Conservation (phyloP, 1,140 invertebrate species). For the Papilio polytes region DNA sequence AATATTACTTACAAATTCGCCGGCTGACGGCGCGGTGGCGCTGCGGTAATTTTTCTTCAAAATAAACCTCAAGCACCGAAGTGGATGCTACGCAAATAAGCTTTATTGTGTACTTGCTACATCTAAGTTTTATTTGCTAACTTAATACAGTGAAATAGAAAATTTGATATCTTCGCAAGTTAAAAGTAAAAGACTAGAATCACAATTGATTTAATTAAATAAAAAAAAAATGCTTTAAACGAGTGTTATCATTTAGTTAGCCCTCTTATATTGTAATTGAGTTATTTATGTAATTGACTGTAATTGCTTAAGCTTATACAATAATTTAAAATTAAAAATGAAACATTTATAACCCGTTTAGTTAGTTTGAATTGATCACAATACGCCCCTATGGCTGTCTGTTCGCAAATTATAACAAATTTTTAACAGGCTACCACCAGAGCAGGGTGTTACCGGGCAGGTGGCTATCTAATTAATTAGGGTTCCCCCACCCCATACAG, state of each 20-base stretch:
- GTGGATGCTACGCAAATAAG: slow-evolving; percentile 32
- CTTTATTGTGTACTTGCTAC: background rate
- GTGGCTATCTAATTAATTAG: slow-evolving; percentile 77
- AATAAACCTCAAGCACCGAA: slow-evolving; percentile 44
- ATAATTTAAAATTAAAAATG: background rate
- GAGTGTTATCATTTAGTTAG: background rate
- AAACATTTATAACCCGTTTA: slow-evolving; percentile 6
- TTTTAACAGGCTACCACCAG: slow-evolving; percentile 23
- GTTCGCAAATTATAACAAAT: slow-evolving; percentile 34
- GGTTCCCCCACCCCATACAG: slow-evolving; percentile 54
- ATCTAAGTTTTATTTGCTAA: slow-evolving; percentile 11
- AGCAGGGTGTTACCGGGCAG: slow-evolving; percentile 59
- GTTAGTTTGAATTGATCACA: slow-evolving; percentile 4
- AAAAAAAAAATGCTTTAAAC: too few species aligned
- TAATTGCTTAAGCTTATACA: background rate
- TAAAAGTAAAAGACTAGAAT: background rate
- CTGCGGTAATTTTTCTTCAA: slow-evolving; percentile 64
- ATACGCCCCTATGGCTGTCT: slow-evolving; percentile 17
- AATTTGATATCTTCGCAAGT: background rate
- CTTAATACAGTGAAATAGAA: background rate
- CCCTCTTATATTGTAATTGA: background rate
- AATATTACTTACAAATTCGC: slow-evolving; percentile 74
- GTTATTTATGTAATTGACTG: background rate
- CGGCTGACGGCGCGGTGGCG: slow-evolving; percentile 54
- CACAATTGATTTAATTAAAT: background rate